phyloP scores from a whole-genome alignment of 1,140 invertebrate species.

The Portunus trituberculatus region DNA sequence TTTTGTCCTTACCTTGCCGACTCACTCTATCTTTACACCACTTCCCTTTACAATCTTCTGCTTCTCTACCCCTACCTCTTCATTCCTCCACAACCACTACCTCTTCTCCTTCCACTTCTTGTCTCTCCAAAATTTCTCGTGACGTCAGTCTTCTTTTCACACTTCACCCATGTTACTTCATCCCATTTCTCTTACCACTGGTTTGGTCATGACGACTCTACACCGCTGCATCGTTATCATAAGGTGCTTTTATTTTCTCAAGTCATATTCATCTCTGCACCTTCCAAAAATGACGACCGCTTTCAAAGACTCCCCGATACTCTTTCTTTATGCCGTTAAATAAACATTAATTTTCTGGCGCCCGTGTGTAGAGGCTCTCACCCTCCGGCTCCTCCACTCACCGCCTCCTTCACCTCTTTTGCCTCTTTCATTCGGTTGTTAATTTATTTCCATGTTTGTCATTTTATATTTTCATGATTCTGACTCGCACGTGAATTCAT shows the following conservation, averaged over 20 bases:
- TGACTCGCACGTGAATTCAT: too few species aligned
- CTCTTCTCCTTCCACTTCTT: too few species aligned
- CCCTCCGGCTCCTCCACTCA: not conserved
- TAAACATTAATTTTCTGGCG: conserved; percentile 2
- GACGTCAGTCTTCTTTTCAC: too few species aligned
- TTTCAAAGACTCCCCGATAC: not conserved
- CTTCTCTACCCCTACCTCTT: not conserved
- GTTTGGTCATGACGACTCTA: too few species aligned
- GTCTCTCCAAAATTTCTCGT: too few species aligned
- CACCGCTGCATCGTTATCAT: not conserved
- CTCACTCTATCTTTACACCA: too few species aligned
- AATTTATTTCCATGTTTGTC: not conserved
- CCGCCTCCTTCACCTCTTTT: not conserved
- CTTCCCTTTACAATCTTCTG: too few species aligned
- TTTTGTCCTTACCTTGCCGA: not conserved
- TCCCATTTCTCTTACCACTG: too few species aligned
- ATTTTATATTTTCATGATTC: too few species aligned
- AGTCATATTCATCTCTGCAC: not conserved
- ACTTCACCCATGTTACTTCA: too few species aligned
- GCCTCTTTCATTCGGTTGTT: not conserved
- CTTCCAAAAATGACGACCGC: not conserved
- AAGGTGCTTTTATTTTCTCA: not conserved
- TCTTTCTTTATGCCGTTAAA: not conserved
- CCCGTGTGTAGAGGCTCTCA: not conserved
- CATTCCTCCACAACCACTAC: not conserved